A percentile compares a stretch with the other conserved stretches of the same genome.
Conservation (phyloP, 92 coral and sea anemone species). For the Epizoanthus rinbou region DNA sequence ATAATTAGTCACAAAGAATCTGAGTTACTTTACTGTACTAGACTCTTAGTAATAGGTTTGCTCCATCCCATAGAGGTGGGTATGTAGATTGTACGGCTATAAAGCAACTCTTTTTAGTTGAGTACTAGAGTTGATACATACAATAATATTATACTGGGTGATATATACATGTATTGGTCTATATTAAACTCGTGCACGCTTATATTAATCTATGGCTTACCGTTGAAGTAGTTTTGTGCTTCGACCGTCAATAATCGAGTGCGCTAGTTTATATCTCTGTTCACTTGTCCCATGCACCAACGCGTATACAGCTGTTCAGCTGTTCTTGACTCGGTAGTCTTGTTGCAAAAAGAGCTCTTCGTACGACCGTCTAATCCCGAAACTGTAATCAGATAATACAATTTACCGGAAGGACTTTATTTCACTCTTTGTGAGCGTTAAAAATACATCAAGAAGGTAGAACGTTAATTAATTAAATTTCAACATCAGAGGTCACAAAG, state of each 20-base stretch:
- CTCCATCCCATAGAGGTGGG: no score
- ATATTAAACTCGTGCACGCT: no score
- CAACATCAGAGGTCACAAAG: constrained; percentile 20
- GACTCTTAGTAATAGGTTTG: no score
- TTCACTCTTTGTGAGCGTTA: not conserved
- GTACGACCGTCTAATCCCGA: not conserved
- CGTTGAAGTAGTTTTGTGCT: not conserved
- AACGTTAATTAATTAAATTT: constrained; percentile 28
- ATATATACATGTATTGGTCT: no score
- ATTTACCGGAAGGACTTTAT: constrained; percentile 33
- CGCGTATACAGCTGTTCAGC: no score
- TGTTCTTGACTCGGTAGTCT: no score
- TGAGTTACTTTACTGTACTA: no score
- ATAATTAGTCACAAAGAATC: no score
- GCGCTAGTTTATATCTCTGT: not conserved
- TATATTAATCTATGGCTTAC: not conserved
- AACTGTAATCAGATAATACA: constrained; percentile 35
- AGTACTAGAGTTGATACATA: no score
- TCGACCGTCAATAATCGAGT: not conserved
- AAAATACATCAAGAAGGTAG: constrained; percentile 15
- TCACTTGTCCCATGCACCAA: not conserved
- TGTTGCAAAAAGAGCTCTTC: not conserved
- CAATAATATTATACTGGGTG: no score
- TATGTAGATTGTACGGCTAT: no score
- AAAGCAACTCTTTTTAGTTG: no score